Conservation (phyloP, 1,140 invertebrate genomes). For the Plodia interpunctella region DNA sequence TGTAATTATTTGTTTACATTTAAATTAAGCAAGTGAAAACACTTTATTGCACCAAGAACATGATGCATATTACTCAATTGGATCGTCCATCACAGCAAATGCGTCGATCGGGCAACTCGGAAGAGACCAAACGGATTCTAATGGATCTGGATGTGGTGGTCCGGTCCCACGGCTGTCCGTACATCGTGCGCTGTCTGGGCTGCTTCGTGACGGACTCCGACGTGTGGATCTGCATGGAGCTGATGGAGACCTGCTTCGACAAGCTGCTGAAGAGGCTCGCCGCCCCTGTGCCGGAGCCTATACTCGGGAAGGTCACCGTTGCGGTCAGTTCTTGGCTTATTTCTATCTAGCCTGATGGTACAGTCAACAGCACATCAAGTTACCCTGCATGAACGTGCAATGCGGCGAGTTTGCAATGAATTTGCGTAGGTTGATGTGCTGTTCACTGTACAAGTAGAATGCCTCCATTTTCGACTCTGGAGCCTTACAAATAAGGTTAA, state of each 20-base stretch:
- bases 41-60: no score
- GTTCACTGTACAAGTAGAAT: no score
- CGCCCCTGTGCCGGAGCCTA: slow-evolving; percentile 93
- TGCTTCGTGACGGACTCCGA: slow-evolving; percentile 97
- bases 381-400: no score
- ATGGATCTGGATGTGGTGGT: slow-evolving; percentile 99
- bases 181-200: slow-evolving; percentile 97
- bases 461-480: no score
- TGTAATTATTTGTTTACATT: no score
- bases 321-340: slow-evolving; percentile 82
- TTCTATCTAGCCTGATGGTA: no score
- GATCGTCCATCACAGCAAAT: slow-evolving; percentile 88
- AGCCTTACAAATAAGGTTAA: no score
- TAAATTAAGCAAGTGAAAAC: no score
- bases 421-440: no score
- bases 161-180: slow-evolving; percentile 97
- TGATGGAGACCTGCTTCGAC: slow-evolving; percentile 99
- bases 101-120: slow-evolving; percentile 95
- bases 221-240: slow-evolving; percentile 95
- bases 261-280: slow-evolving; percentile 93
- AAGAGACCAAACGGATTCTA: slow-evolving; percentile 98
- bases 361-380: no score
- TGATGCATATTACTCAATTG: background rate
- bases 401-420: no score
- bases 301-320: slow-evolving; percentile 97